A percentile compares a stretch with the other conserved stretches of the same genome.
Evolutionary conservation across 2,113 vertebrate species (phyloP).

Genomic region (Colossoma macropomum): DNA sequence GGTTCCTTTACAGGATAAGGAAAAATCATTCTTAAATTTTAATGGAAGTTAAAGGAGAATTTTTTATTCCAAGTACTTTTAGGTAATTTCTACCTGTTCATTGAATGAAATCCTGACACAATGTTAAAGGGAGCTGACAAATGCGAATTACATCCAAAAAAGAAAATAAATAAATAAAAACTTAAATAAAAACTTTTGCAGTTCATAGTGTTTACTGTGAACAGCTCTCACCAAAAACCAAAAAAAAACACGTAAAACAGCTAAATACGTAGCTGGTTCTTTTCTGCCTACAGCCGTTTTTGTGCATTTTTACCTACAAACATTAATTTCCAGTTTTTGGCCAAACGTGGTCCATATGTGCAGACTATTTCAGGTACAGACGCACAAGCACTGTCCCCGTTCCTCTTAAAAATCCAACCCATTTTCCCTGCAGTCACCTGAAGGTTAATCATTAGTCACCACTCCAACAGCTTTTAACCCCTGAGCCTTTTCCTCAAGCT

Average conservation of each 20-base stretch:
- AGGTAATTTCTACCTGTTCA: no score
- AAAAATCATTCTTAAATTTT: no score
- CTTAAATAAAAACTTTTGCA: no score
- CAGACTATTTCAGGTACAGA: constrained; percentile 32
- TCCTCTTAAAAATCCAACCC: constrained; percentile 2
- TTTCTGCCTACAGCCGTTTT: neutral
- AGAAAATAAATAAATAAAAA: no score
- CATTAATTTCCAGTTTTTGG: constrained; percentile 2
- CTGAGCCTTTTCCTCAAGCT: constrained; percentile 55
- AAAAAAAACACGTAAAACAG: no score
- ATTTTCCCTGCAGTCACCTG: constrained; percentile 57
- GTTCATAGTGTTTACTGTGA: neutral
- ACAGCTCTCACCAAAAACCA: neutral
- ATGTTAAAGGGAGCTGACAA: no score
- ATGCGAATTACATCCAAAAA: no score
- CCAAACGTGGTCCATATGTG: constrained; percentile 22
- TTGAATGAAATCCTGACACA: no score
- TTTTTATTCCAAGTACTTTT: no score
- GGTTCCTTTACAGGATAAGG: no score
- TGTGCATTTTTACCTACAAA: constrained; percentile 10
- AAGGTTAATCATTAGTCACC: constrained; percentile 70
- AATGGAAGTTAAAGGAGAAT: no score
- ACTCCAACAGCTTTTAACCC: constrained; percentile 54
- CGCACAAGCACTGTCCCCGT: neutral
- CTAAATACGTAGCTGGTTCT: neutral